phyloP scores from a whole-genome alignment of 2,797 vertebrate genomes.

The Pangasius larnaudii region DNA sequence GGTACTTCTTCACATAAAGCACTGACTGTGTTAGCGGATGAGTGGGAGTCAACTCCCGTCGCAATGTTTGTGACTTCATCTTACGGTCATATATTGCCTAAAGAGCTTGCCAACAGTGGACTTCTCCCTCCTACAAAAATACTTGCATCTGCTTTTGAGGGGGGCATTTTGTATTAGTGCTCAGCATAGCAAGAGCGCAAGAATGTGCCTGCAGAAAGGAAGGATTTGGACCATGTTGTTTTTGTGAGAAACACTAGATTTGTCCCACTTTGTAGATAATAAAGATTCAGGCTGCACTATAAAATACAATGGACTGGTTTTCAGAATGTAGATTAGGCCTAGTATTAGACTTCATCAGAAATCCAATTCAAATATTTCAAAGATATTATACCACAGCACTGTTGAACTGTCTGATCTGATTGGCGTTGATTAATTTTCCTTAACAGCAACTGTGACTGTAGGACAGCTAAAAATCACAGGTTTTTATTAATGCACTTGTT shows the following conservation, averaged over 20 bases:
- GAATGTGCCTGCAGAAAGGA: constrained; percentile 39
- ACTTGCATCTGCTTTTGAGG: constrained; percentile 76
- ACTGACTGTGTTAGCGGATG: constrained; percentile 73
- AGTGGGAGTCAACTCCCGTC: constrained; percentile 79
- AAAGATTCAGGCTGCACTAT: not conserved
- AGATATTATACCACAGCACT: not conserved
- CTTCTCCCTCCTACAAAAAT: constrained; percentile 76
- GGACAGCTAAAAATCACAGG: not conserved
- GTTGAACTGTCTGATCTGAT: not conserved
- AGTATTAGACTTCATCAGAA: not conserved
- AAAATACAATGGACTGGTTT: not conserved
- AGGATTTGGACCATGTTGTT: constrained; percentile 29
- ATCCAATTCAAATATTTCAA: not conserved
- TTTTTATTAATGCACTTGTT: not conserved
- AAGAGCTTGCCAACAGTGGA: constrained; percentile 70
- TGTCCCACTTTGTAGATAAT: not conserved
- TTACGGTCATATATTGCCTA: constrained; percentile 72
- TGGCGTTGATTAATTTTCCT: not conserved
- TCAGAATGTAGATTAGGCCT: not conserved
- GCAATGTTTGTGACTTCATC: constrained; percentile 81
- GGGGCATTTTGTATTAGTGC: constrained; percentile 55
- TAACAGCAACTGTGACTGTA: not conserved
- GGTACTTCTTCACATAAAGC: constrained; percentile 80
- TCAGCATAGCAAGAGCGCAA: constrained; percentile 49
- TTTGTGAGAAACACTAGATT: not conserved